These are phyloP conservation scores for Tetranychus cinnabarinus DNA, from an alignment of 1,140 invertebrate species.

Conservation along the genomic window DNA sequence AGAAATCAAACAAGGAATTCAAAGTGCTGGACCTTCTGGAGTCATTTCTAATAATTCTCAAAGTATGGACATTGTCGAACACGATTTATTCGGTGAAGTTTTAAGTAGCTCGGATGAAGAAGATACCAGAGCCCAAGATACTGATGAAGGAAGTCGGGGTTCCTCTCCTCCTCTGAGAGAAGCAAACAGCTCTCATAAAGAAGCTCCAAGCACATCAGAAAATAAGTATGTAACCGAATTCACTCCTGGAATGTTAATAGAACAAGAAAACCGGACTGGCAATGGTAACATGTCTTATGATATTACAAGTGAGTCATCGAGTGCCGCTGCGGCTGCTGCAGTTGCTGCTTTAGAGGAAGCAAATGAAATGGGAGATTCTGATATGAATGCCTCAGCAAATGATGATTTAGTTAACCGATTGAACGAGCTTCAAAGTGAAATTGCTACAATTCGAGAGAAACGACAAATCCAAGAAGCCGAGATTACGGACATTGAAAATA, in stretches of 20 bases:
- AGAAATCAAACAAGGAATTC: constrained; percentile 15
- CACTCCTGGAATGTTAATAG: constrained; percentile 7
- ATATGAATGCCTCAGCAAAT: constrained; percentile 7
- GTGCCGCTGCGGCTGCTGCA: neutral
- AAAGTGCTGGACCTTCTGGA: constrained; percentile 1
- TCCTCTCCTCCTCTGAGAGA: neutral
- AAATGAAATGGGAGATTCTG: constrained; percentile 4
- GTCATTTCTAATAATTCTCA: constrained; percentile 10
- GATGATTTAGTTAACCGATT: constrained; percentile 13
- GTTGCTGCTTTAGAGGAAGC: constrained; percentile 1
- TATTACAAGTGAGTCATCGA: constrained; percentile 1
- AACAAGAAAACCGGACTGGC: neutral
- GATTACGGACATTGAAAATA: constrained; percentile 60
- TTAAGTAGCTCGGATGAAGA: constrained; percentile 47
- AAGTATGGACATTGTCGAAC: constrained; percentile 26
- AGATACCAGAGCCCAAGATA: constrained; percentile 7
- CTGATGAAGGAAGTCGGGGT: constrained; percentile 8
- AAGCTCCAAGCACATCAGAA: neutral
- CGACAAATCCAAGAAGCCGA: constrained; percentile 51
- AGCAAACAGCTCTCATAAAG: neutral
- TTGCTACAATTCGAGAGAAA: constrained; percentile 41
- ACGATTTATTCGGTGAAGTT: constrained; percentile 67
- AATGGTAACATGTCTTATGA: neutral
- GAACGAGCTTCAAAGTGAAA: constrained; percentile 21
- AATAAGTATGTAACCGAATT: constrained; percentile 9